Conservation (phyloP, 2,888 invertebrate species). For the Cerastoderma edule region DNA sequence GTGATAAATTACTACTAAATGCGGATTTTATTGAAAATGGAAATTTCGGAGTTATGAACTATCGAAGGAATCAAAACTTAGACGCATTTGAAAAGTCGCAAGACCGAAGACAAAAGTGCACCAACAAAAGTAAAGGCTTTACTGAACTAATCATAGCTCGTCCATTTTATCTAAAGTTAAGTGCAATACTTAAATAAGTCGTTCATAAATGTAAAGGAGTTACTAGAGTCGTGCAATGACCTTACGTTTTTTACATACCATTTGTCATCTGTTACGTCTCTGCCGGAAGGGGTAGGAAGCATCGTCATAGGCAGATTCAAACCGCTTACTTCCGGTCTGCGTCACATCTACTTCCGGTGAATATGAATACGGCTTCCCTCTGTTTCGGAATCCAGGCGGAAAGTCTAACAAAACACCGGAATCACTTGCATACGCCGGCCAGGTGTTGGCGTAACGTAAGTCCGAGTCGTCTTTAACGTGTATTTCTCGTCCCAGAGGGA, state of each 20-base stretch:
- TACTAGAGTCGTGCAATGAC: neutral
- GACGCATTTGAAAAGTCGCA: neutral
- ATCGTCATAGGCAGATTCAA: constrained; percentile 1
- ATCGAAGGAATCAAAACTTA: neutral
- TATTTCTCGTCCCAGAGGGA: neutral
- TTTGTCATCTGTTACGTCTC: constrained; percentile 1
- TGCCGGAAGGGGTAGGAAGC: neutral
- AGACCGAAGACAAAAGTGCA: neutral
- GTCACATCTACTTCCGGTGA: neutral
- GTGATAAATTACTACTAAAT: too few relatives aligned
- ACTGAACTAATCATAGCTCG: neutral
- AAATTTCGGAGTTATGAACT: too few relatives aligned
- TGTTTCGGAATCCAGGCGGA: neutral
- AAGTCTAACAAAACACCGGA: constrained; percentile 9
- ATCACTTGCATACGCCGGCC: constrained; percentile 7
- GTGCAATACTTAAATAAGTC: neutral
- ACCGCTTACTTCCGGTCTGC: neutral
- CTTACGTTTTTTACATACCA: neutral
- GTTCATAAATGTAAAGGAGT: neutral
- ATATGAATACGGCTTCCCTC: constrained; percentile 3
- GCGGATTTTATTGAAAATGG: too few relatives aligned
- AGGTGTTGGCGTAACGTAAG: neutral
- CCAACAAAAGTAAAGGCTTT: neutral
- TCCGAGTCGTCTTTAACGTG: neutral
- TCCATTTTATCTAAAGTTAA: neutral